Percentiles rank a stretch among this genome's conserved stretches.
phyloP scores from a whole-genome alignment of 2,797 vertebrate species.

The Trichosurus vulpecula region DNA sequence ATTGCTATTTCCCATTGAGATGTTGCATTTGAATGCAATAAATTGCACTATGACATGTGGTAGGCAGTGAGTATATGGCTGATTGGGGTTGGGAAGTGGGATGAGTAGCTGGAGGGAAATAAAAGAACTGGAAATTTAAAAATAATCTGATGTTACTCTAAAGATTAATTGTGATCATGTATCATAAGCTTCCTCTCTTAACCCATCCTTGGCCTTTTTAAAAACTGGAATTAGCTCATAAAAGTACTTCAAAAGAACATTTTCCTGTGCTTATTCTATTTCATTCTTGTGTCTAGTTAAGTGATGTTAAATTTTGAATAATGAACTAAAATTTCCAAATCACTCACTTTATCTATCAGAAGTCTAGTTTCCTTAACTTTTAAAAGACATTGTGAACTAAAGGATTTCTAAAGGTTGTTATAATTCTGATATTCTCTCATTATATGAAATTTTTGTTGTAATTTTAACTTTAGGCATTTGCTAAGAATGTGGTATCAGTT shows the following conservation, averaged over 20 bases:
- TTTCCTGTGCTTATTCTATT: background rate
- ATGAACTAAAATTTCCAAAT: constrained; percentile 78
- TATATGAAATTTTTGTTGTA: constrained; percentile 61
- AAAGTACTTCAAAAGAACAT: background rate
- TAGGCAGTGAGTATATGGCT: background rate
- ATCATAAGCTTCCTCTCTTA: background rate
- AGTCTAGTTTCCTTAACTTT: background rate
- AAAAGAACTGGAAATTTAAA: background rate
- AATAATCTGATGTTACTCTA: background rate
- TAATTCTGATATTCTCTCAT: constrained; percentile 22
- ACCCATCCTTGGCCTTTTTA: background rate
- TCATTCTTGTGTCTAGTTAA: constrained; percentile 42
- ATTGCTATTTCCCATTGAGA: background rate
- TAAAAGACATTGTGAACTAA: background rate
- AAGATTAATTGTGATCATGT: background rate
- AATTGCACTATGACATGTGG: background rate
- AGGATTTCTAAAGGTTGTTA: background rate
- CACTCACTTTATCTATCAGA: background rate
- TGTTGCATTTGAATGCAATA: background rate
- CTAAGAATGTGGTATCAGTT: constrained; percentile 76
- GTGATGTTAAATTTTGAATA: constrained; percentile 59
- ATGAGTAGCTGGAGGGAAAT: background rate
- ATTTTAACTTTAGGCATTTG: constrained; percentile 74
- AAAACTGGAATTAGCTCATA: background rate
- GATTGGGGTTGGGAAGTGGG: background rate